Evolutionary conservation across 1,140 invertebrate species (phyloP).

Genomic region (Drosophila subobscura): DNA sequence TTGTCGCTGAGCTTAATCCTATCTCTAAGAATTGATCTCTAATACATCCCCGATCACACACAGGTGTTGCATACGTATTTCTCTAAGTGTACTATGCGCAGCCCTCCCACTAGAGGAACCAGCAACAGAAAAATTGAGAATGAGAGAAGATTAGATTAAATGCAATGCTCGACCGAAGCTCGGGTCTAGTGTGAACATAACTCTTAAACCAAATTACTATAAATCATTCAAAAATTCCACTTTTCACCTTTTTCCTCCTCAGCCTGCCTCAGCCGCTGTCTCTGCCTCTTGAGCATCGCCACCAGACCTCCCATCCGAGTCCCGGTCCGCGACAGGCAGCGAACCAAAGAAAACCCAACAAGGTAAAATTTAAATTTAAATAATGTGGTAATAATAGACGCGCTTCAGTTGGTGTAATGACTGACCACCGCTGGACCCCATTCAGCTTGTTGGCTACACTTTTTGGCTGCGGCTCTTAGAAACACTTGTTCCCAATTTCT

Average conservation of each 20-base stretch:
- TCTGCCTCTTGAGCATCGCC: neutral
- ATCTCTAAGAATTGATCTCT: too few species aligned
- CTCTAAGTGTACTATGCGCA: conserved; percentile 10
- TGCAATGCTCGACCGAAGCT: conserved; percentile 50
- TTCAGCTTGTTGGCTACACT: neutral
- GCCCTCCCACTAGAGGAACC: conserved; percentile 4
- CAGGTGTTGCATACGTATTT: neutral
- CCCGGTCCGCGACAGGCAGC: conserved; percentile 6
- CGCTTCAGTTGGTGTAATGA: conserved; percentile 80
- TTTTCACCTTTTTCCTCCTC: conserved; percentile 62
- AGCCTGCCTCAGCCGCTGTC: too few species aligned
- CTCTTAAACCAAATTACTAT: conserved; percentile 80
- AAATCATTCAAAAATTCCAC: conserved; percentile 80
- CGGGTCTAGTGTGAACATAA: conserved; percentile 77
- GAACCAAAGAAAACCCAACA: conserved; percentile 6
- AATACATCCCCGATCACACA: too few species aligned
- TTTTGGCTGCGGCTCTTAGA: conserved; percentile 38
- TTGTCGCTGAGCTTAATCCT: too few species aligned
- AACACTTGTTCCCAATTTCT: conserved; percentile 33
- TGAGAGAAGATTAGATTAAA: conserved; percentile 71
- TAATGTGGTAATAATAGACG: conserved; percentile 81
- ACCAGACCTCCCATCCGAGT: conserved; percentile 28
- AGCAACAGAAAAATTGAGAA: conserved; percentile 15
- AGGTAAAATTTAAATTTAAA: conserved; percentile 71
- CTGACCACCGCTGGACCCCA: conserved; percentile 10